These are phyloP conservation scores for Drosophila kepulauana DNA, from an alignment of 1,140 invertebrate genomes.

Conservation along the genomic window DNA sequence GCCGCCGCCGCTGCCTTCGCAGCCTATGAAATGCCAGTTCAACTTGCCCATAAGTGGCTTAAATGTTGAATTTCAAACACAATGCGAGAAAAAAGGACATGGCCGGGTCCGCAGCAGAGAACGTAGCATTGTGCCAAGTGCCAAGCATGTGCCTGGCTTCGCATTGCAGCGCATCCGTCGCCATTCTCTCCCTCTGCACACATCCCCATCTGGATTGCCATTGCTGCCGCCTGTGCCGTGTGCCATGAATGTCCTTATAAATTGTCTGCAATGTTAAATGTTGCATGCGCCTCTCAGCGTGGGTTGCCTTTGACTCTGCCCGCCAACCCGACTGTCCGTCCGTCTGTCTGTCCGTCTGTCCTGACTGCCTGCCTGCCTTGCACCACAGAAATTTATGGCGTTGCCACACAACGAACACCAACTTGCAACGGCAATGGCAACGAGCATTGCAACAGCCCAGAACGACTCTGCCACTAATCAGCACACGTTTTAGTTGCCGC, in stretches of 20 bases:
- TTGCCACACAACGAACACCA: conserved; percentile 38
- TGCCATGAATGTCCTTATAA: conserved; percentile 81
- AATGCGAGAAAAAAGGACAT: conserved; percentile 64
- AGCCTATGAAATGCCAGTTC: conserved; percentile 80
- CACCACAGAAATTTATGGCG: conserved; percentile 77
- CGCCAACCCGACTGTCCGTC: conserved; percentile 8
- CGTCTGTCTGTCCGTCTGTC: background rate
- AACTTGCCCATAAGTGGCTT: conserved; percentile 80
- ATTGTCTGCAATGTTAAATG: conserved; percentile 82
- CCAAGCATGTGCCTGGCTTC: conserved; percentile 64
- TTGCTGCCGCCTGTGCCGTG: conserved; percentile 53
- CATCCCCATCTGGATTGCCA: conserved; percentile 20
- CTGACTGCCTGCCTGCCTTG: conserved; percentile 57
- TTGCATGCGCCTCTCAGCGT: conserved; percentile 68
- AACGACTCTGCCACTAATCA: conserved; percentile 69
- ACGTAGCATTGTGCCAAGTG: conserved; percentile 70
- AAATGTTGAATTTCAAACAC: conserved; percentile 81
- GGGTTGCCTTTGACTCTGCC: conserved; percentile 65
- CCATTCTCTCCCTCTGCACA: conserved; percentile 3
- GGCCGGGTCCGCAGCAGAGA: conserved; percentile 51
- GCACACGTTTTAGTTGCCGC: conserved; percentile 77
- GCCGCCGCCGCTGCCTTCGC: conserved; percentile 61
- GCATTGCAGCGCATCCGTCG: conserved; percentile 41
- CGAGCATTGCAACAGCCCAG: conserved; percentile 38
- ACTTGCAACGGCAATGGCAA: conserved; percentile 22